Percentiles rank a stretch among this genome's conserved stretches.
These are phyloP conservation scores for Dolomedes plantarius DNA, from an alignment of 2,888 invertebrate genomes.

Conservation along the genomic window DNA sequence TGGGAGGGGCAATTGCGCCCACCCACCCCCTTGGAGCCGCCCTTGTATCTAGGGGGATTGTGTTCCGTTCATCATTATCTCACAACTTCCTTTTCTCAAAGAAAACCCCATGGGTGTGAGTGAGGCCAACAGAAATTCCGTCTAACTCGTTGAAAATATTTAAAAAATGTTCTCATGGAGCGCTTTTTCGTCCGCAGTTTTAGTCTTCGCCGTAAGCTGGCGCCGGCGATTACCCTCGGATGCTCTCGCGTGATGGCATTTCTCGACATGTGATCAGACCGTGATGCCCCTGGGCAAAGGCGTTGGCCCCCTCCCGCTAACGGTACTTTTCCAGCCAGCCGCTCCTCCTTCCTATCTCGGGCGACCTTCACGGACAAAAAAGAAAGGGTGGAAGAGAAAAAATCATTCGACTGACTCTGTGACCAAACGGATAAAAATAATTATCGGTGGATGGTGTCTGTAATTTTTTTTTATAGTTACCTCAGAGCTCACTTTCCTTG, in stretches of 20 bases:
- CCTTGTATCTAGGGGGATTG: no score
- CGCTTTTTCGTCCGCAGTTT: no score
- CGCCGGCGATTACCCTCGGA: neutral
- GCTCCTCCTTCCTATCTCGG: conserved; percentile 3
- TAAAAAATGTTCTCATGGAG: no score
- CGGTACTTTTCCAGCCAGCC: conserved; percentile 1
- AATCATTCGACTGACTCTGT: neutral
- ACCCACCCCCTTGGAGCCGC: no score
- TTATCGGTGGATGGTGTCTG: neutral
- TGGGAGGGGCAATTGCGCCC: no score
- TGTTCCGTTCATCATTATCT: no score
- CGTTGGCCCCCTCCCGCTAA: conserved; percentile 32
- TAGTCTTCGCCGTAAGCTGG: neutral
- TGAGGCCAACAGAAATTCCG: no score
- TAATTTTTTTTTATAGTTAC: neutral
- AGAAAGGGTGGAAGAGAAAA: neutral
- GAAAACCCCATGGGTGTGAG: no score
- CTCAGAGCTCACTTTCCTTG: neutral
- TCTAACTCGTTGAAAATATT: no score
- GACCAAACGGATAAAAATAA: neutral
- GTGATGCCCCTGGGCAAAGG: conserved; percentile 28
- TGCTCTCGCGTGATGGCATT: neutral
- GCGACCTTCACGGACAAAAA: conserved; percentile 30
- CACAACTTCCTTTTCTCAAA: no score
- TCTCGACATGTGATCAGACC: conserved; percentile 2